phyloP scores from a whole-genome alignment of 2,888 invertebrate genomes.

The Caenorhabditis macrosperma region DNA sequence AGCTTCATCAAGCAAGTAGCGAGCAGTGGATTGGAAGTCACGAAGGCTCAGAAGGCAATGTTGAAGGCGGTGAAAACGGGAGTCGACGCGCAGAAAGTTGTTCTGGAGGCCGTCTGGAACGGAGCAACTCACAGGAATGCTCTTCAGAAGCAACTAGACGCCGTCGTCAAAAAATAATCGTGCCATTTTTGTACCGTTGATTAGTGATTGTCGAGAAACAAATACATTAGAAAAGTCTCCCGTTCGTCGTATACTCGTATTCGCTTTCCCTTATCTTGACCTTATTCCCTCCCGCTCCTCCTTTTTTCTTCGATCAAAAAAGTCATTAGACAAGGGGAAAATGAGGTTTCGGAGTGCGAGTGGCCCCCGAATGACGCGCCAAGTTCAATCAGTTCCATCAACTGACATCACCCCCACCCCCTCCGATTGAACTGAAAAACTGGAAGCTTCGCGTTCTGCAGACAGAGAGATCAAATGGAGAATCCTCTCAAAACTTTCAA shows the following conservation, averaged over 20 bases:
- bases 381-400: background rate
- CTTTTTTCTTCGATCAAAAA: no score
- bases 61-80: conserved; percentile 50
- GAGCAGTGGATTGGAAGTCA: conserved; percentile 44
- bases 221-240: no score
- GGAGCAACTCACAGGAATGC: conserved; percentile 59
- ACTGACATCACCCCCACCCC: conserved; percentile 18
- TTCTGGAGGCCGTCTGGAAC: conserved; percentile 59
- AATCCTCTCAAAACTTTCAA: no score
- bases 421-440: background rate
- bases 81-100: conserved; percentile 36
- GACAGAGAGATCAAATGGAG: background rate
- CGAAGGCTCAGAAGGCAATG: conserved; percentile 63
- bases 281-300: background rate
- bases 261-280: background rate
- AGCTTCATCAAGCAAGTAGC: conserved; percentile 48
- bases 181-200: background rate
- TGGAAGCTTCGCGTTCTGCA: background rate
- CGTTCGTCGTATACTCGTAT: conserved; percentile 1
- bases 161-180: conserved; percentile 58
- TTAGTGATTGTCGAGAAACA: background rate
- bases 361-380: background rate
- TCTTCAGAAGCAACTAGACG: conserved; percentile 57
- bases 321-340: conserved; percentile 11
- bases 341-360: background rate